Evolutionary conservation across 2,113 vertebrate genomes (phyloP), one percentile per base, ranked within the genome.

Genomic region (Narcine bancroftii): DNA sequence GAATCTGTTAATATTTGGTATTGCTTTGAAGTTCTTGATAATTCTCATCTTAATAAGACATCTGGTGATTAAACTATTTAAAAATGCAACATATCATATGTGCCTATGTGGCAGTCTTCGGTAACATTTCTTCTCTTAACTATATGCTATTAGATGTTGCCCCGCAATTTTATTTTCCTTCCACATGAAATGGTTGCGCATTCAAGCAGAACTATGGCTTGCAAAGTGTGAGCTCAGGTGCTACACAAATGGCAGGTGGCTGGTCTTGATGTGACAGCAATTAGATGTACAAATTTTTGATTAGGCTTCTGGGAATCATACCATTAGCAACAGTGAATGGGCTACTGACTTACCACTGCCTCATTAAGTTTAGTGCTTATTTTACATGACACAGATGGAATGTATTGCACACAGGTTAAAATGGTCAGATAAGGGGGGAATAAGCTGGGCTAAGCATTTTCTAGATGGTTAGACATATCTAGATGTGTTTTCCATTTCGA

Each of bases 231-330:
- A 96, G 95, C 96, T 96, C 96, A 97, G 97, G 97, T 97, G 96
- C 95, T 94, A 94, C 94, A 95, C 95, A 96, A 95, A 94, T 95
- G 95, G 96, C 98, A 98, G 97, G 97, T 98, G 98, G 97, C 94
- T 96, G 95, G 94, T 95, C 94, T 96, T 97, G 97, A 97, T 97
- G 97, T 97, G 97, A 97, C 97, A 95, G 97, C 97, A 98, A 97
- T 97, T 98, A 98, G 96, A 97, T 96, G 97, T 97, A 97, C 96
- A 97, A 97, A 97, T 97, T 97, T 97, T 97, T 97, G 97, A 98
- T 97, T 97, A 97, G 97, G 94, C 97, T 97, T 96, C 94, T 0
- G 94, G 96, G 97, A 97, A 97, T 93, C 94, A 96, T 96, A 96
- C 97, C 97, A 98, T 98, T 97, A 97, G 95, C 95, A 94, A 93